Evolutionary conservation across 2,797 vertebrate species (phyloP).

Genomic region (Acrossocheilus fasciatus): DNA sequence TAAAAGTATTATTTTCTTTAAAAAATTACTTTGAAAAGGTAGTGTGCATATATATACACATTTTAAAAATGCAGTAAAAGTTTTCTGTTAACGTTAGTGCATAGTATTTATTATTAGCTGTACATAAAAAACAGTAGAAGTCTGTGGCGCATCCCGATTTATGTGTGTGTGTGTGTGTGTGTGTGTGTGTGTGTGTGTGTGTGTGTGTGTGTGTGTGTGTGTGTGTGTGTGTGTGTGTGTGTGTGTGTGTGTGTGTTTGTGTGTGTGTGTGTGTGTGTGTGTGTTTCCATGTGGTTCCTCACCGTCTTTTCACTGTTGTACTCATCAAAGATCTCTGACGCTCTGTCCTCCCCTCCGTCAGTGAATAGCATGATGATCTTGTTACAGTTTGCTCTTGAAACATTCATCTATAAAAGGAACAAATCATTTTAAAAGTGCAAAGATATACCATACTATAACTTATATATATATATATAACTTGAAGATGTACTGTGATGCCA

Average conservation of each 20-base stretch:
- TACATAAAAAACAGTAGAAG: not conserved
- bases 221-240: not conserved
- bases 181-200: not conserved
- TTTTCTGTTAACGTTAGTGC: not conserved
- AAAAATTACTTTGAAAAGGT: no score
- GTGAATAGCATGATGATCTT: slow-evolving; percentile 99
- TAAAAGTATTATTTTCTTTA: no score
- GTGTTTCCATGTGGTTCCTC: slow-evolving; percentile 50
- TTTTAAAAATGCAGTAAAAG: no score
- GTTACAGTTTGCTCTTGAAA: slow-evolving; percentile 94
- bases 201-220: not conserved
- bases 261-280: not conserved
- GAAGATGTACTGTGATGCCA: not conserved
- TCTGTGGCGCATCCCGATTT: not conserved
- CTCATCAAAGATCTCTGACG: slow-evolving; percentile 90
- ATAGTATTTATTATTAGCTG: not conserved
- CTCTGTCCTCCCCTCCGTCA: slow-evolving; percentile 95
- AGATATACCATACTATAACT: not conserved
- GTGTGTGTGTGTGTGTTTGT: not conserved
- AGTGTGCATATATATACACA: no score
- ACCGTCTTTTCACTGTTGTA: slow-evolving; percentile 91
- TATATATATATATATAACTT: not conserved
- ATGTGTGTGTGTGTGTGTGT: not conserved
- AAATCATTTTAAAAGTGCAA: not conserved
- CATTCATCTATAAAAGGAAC: slow-evolving; percentile 76